Base-by-base conservation (phyloP, 1,140 invertebrate genomes). In the Ptiloglossa arizonensis region DNA sequence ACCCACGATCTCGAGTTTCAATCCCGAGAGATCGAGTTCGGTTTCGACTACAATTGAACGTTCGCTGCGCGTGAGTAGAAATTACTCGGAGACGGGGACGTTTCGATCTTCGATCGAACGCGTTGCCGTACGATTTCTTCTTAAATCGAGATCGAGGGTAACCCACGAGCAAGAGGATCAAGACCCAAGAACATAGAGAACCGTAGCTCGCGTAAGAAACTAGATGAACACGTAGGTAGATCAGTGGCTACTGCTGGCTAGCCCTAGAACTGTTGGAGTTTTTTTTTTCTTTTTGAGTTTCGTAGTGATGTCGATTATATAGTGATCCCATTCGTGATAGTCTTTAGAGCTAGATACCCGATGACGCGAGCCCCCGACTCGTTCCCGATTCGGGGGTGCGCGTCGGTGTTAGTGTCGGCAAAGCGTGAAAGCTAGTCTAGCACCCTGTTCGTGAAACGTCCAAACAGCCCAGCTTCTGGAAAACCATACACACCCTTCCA, bases 391-490 rank as follows among this genome's bases (percentile, higher is more conserved):
- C 70, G 81, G 74, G 78, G 67, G 72, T 76, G 81, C 56, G 56
- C 70, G 82, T 84, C 59, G 71, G 62, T 62, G 38, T 82, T 81
- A 84, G 56, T 81, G 83, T 84, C 59, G 70, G 79, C 82, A 81
- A 75, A 52, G 81, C 72, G 79, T 83, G 81, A 83, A 32, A 79
- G 81, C 81, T 85, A 85, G 83, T 69, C 52, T 63, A 85, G 69
- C 59, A 62, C 38, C 56, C 66, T 46, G 38, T 46, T 76, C 79
- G 59, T 81, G 73, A 85, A 57, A 78, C 56, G 80, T 84, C 79
- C 82, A 76, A 77, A 32, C 66, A 83, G 68, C 68, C 82, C 83
- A 85, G 83, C 83, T 85, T 85, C 79, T 85, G 74, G 57, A 66
- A 74, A 44, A 73, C 57, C 57, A 72, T 5, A 50, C 9, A 19